phyloP scores from a whole-genome alignment of 2,888 invertebrate genomes.

The Drosophila rubida region DNA sequence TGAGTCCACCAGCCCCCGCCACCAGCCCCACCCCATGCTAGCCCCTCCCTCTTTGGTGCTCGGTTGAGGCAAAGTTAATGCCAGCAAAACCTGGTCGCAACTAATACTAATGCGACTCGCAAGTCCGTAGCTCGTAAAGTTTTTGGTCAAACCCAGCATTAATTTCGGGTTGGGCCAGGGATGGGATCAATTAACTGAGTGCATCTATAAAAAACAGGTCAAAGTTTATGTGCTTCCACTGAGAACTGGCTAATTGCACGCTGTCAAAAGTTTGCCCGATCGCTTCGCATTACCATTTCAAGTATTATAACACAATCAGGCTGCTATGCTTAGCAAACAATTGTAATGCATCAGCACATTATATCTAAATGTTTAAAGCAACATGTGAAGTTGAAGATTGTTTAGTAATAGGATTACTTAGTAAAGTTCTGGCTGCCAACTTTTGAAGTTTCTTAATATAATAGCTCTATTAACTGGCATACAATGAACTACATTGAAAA shows the following conservation, averaged over 20 bases:
- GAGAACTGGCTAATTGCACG: slow-evolving; percentile 7
- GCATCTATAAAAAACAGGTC: slow-evolving; percentile 43
- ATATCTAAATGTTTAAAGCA: neutral
- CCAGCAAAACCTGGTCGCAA: slow-evolving; percentile 36
- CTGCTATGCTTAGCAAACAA: neutral
- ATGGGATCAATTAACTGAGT: slow-evolving; percentile 55
- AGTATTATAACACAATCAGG: neutral
- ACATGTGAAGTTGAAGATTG: too few species aligned
- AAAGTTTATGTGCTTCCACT: slow-evolving; percentile 25
- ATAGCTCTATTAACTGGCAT: too few species aligned
- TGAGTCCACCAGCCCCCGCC: neutral
- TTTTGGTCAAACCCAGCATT: slow-evolving; percentile 33
- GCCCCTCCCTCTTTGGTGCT: neutral
- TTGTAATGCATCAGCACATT: neutral
- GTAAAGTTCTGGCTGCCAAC: too few species aligned
- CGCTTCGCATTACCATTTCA: neutral
- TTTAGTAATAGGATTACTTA: too few species aligned
- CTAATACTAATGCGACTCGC: slow-evolving; percentile 46
- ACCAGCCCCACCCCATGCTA: neutral
- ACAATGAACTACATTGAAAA: too few species aligned
- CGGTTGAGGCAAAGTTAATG: slow-evolving; percentile 39
- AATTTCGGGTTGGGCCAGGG: slow-evolving; percentile 7
- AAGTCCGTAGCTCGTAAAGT: slow-evolving; percentile 67
- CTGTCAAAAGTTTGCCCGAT: neutral
- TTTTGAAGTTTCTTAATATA: too few species aligned